phyloP scores from a whole-genome alignment of 2,888 invertebrate species.

The Ichneumoninae sp. region DNA sequence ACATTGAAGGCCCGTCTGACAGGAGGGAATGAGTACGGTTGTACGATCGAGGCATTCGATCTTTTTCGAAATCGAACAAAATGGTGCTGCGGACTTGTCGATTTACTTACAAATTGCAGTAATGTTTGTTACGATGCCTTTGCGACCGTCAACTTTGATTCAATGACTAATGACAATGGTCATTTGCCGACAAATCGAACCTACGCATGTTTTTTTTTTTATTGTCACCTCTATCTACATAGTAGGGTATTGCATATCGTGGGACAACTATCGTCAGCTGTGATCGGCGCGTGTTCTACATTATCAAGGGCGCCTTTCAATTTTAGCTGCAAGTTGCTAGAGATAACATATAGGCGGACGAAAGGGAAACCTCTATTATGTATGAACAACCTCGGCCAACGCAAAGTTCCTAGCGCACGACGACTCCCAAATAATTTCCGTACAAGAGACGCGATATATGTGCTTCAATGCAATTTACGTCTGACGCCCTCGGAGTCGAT shows the following conservation, averaged over 20 bases:
- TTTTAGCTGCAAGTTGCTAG: too few relatives aligned
- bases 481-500: too few relatives aligned
- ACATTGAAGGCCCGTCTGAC: neutral
- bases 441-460: too few relatives aligned
- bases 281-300: conserved; percentile 6
- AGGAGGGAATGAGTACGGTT: neutral
- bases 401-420: too few relatives aligned
- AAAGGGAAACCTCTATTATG: too few relatives aligned
- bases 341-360: too few relatives aligned
- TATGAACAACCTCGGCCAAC: too few relatives aligned
- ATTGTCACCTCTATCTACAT: conserved; percentile 44
- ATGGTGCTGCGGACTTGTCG: neutral
- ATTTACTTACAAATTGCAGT: conserved; percentile 36
- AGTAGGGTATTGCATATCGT: neutral
- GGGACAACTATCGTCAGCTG: conserved; percentile 24
- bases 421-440: too few relatives aligned
- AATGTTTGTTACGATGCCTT: conserved; percentile 20
- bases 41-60: neutral
- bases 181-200: conserved; percentile 26
- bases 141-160: conserved; percentile 35
- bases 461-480: too few relatives aligned
- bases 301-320: neutral
- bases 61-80: neutral
- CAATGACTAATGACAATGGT: conserved; percentile 51
- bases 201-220: conserved; percentile 46